Percentiles rank a stretch among this genome's conserved stretches.
Evolutionary conservation across 92 coral and sea anemone genomes (phyloP).

Genomic region (Actinernus sp.): DNA sequence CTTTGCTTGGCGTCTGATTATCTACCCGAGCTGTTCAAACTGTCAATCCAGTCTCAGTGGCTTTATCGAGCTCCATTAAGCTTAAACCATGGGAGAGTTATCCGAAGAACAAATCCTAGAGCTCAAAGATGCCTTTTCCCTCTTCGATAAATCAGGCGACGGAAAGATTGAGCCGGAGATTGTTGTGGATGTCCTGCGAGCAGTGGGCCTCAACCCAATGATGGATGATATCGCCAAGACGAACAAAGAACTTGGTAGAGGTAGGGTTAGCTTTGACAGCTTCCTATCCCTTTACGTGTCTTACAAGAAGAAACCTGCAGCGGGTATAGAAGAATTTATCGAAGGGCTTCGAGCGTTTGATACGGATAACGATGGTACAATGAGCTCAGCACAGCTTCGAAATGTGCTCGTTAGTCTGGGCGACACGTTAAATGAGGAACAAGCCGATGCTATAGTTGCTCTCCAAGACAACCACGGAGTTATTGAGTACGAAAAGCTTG

Average conservation of each 20-base stretch:
- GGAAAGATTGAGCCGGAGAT: constrained; percentile 54
- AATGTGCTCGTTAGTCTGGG: constrained; percentile 80
- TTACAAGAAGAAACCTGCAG: constrained; percentile 73
- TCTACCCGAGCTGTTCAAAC: too few relatives aligned
- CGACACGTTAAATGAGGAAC: constrained; percentile 72
- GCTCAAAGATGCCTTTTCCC: constrained; percentile 80
- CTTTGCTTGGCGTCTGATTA: too few relatives aligned
- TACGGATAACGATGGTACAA: constrained; percentile 81
- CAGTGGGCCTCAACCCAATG: constrained; percentile 83
- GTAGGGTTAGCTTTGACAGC: constrained; percentile 64
- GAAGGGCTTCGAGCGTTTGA: constrained; percentile 89
- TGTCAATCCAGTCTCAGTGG: too few relatives aligned
- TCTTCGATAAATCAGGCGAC: constrained; percentile 74
- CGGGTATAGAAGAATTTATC: constrained; percentile 73
- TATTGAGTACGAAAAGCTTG: constrained; percentile 81
- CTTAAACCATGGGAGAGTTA: constrained; percentile 59
- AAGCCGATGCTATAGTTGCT: constrained; percentile 79
- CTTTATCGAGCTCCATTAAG: too few relatives aligned
- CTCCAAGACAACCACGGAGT: constrained; percentile 67
- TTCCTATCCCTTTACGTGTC: constrained; percentile 84
- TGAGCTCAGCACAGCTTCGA: constrained; percentile 84
- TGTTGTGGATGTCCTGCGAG: constrained; percentile 62
- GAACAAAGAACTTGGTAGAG: constrained; percentile 45
- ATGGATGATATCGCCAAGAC: constrained; percentile 76
- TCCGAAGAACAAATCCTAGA: constrained; percentile 75